Evolutionary conservation across 2,113 vertebrate genomes (phyloP), one percentile per base, ranked within the genome.

Genomic region (Microtus montanus): DNA sequence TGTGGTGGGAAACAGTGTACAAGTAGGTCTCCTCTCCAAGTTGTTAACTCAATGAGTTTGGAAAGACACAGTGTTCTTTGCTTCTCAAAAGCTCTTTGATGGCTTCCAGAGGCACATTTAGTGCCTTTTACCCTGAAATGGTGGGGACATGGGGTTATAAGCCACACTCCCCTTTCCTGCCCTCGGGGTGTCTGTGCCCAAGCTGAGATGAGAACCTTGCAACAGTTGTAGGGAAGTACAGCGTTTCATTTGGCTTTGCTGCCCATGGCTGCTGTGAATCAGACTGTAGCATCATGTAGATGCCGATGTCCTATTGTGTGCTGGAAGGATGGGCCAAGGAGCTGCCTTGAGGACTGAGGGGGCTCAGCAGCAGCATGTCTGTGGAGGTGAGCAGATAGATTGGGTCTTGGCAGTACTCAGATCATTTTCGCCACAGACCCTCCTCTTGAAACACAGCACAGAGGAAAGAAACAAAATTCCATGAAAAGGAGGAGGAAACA

Each of bases 71-170:
- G 12, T 5, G 30, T 44, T 44, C 41, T 79, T 93, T 92, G 38
- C 73, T 93, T 89, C 54, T 24, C 58, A 49, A 0, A 28, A 54
- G 58, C 61, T 33, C 14, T 79, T 26, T 35, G 68, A 13, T 30
- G 66, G n/a, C 8, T n/a, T 14, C 14, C 28, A 75, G 2, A 74
- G 74, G 30, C 61, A 2, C 33, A 1, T 4, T 6, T 7, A 28
- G 0, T n/a, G 30, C 24, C 73, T 52, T n/a, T 58, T 22, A 0
- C 24, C 33, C 0, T 1, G 28, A 1, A 0, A 1, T 70, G 49
- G 2, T 22, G 15, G 30, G 35, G 19, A 28, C 15, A 0, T 0
- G 13, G 75, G 22, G 41, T 14, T 49, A 13, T 9, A 4, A 54
- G 10, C 2, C 3, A 11, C 8, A 26, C 41, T 15, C 2, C n/a